Evolutionary conservation across 2,888 invertebrate species (phyloP).

Genomic region (Eretmocerus hayati): DNA sequence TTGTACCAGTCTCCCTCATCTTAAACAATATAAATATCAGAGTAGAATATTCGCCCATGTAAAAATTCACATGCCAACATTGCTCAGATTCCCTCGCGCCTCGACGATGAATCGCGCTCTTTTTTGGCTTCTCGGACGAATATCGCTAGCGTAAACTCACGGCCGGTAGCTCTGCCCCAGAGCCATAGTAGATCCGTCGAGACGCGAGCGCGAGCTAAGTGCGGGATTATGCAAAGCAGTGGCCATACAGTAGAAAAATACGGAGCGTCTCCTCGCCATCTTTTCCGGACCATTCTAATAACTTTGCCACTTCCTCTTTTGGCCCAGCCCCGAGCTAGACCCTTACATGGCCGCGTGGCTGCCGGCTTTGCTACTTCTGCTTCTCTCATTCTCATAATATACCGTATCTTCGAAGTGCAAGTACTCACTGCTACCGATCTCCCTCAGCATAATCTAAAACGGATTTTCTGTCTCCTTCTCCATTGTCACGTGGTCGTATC

Average conservation of each 20-base stretch:
- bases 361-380: slow-evolving; percentile 24
- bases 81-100: slow-evolving; percentile 39
- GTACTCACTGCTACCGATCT: too few species aligned
- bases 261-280: slow-evolving; percentile 49
- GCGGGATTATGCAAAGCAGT: slow-evolving; percentile 48
- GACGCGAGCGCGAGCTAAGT: slow-evolving; percentile 44
- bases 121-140: slow-evolving; percentile 30
- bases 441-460: too few species aligned
- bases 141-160: slow-evolving; percentile 24
- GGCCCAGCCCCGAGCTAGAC: slow-evolving; percentile 19
- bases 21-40: too few species aligned
- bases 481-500: too few species aligned
- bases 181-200: slow-evolving; percentile 37
- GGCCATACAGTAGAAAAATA: slow-evolving; percentile 49
- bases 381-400: slow-evolving; percentile 22
- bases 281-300: slow-evolving; percentile 49
- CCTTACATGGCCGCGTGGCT: slow-evolving; percentile 15
- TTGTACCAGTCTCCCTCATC: too few species aligned
- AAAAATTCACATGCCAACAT: slow-evolving; percentile 26
- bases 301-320: slow-evolving; percentile 39
- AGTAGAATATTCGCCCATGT: background rate
- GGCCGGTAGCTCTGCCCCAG: slow-evolving; percentile 12
- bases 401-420: too few species aligned
- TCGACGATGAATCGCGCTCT: slow-evolving; percentile 32
- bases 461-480: too few species aligned